A percentile compares a stretch with the other conserved stretches of the same genome.
phyloP scores from a whole-genome alignment of 2,888 invertebrate genomes.

The Hyalella azteca region DNA sequence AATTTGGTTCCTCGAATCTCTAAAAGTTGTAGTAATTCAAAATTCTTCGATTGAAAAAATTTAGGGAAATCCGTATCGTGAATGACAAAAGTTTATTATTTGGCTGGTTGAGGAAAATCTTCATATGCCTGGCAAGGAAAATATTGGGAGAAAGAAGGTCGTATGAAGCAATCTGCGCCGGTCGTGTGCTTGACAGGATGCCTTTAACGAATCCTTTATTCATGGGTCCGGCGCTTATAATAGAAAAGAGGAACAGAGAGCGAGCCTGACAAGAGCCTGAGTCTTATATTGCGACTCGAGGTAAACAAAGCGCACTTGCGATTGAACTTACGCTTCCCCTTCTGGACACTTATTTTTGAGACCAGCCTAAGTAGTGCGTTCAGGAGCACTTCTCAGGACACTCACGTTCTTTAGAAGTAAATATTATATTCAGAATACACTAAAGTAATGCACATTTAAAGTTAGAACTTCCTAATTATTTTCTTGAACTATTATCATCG shows the following conservation, averaged over 20 bases:
- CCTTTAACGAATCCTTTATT: constrained; percentile 37
- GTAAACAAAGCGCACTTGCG: constrained; percentile 5
- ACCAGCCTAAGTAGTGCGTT: too few relatives aligned
- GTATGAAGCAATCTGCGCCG: constrained; percentile 21
- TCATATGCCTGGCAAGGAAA: neutral
- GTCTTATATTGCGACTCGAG: constrained; percentile 13
- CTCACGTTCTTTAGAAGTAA: too few relatives aligned
- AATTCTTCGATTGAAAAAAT: too few relatives aligned
- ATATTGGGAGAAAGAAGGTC: neutral
- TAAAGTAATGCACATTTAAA: too few relatives aligned
- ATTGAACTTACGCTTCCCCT: neutral
- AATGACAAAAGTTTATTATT: neutral
- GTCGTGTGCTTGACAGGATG: constrained; percentile 32
- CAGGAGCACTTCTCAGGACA: too few relatives aligned
- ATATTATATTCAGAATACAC: too few relatives aligned
- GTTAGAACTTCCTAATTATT: too few relatives aligned
- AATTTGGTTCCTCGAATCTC: too few relatives aligned
- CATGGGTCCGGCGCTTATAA: constrained; percentile 14
- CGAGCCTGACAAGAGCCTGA: neutral
- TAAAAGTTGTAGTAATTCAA: too few relatives aligned
- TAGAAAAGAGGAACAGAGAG: constrained; percentile 27
- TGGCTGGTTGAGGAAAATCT: neutral
- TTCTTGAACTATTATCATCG: too few relatives aligned
- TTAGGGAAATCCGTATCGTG: too few relatives aligned
- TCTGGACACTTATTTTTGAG: constrained; percentile 1